Evolutionary conservation across 2,113 vertebrate genomes (phyloP).

Genomic region (Setophaga coronata): DNA sequence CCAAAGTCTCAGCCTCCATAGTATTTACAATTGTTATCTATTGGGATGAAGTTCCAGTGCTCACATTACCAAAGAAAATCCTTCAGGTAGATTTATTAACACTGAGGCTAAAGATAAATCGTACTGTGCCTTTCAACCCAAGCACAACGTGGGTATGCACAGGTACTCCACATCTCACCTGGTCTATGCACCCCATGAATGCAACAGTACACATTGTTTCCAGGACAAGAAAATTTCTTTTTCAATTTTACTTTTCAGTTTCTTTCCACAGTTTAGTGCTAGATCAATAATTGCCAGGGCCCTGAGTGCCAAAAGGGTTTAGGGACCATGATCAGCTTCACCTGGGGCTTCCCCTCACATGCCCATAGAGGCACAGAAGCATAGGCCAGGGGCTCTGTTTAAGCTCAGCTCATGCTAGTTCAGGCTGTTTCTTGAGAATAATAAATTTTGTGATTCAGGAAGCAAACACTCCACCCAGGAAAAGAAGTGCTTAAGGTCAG

Average conservation of each 20-base stretch:
- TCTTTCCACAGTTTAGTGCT: background rate
- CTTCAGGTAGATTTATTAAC: background rate
- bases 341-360: background rate
- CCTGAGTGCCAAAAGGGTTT: background rate
- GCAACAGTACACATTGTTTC: background rate
- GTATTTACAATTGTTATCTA: background rate
- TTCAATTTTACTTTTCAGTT: background rate
- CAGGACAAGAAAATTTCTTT: background rate
- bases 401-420: background rate
- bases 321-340: background rate
- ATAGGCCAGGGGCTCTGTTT: background rate
- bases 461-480: background rate
- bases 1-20: background rate
- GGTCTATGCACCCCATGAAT: background rate
- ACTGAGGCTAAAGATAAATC: background rate
- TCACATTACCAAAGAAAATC: background rate
- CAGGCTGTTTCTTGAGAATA: background rate
- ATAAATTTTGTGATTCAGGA: background rate
- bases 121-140: fast-evolving
- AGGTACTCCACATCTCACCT: background rate
- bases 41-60: background rate
- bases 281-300: background rate
- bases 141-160: background rate
- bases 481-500: background rate
- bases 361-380: background rate